A percentile compares a stretch with the other conserved stretches of the same genome.
Evolutionary conservation across 2,797 vertebrate genomes (phyloP).

Genomic region (Diplodus puntazzo): DNA sequence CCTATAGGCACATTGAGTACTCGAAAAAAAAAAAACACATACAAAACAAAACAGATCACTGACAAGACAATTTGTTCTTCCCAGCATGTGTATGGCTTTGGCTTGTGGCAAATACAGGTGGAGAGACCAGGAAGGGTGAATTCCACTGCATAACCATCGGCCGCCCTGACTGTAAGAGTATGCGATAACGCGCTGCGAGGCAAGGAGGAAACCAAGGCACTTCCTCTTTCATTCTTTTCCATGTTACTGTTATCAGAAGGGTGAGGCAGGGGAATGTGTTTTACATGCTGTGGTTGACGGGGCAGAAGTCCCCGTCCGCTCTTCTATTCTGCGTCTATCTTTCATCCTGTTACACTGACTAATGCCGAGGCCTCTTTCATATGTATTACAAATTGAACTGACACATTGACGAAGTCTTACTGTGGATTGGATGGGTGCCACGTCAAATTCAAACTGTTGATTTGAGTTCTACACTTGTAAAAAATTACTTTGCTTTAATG

Average conservation of each 20-base stretch:
- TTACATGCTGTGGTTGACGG: neutral
- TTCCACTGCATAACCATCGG: slow-evolving; percentile 58
- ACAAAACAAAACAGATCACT: no score
- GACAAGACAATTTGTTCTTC: slow-evolving; percentile 48
- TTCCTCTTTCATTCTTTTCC: slow-evolving; percentile 80
- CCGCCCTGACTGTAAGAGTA: slow-evolving; percentile 46
- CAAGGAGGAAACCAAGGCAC: slow-evolving; percentile 69
- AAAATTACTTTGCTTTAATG: neutral
- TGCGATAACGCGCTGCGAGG: slow-evolving; percentile 43
- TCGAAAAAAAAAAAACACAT: slow-evolving; percentile 12
- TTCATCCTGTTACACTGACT: slow-evolving; percentile 1
- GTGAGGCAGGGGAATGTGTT: slow-evolving; percentile 43
- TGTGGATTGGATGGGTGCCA: neutral
- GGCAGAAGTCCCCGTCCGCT: slow-evolving; percentile 21
- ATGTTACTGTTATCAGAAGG: slow-evolving; percentile 62
- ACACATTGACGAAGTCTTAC: neutral
- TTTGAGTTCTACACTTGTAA: neutral
- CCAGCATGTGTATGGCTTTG: slow-evolving; percentile 49
- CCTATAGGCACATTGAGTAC: neutral
- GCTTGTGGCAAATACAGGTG: slow-evolving; percentile 62
- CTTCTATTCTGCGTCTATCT: neutral
- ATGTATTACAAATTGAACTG: neutral
- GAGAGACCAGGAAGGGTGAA: slow-evolving; percentile 69
- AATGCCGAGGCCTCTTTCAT: neutral
- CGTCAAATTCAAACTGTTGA: neutral